Base-by-base conservation (phyloP, 2,113 vertebrate species). In the sheep (Ovis aries) region DNA sequence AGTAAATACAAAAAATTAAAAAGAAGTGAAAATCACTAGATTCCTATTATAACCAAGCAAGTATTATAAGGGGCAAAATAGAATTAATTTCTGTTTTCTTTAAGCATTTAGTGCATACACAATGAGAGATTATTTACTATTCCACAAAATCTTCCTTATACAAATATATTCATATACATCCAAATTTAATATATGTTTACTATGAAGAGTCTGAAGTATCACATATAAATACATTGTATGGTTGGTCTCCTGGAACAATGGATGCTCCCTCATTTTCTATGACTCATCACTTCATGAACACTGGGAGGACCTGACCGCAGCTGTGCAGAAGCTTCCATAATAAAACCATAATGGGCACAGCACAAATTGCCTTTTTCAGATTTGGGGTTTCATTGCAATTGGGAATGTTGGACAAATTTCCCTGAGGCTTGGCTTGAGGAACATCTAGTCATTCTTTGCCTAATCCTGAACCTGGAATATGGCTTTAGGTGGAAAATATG, bases 371-470 rank as follows among this genome's bases (percentile, higher is more conserved):
- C 94, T 55, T 93, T 97, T 97, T 96, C 94, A 96, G 86, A 93
- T 97, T 97, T 97, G 59, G 64, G 82, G 82, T 98, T 98, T 97
- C 57, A 3, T 45, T 89, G 93, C 95, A 96, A 93, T 94, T 95
- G 89, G 48, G 80, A 94, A 95, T 82, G 78, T 92, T 97, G 96
- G 97, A 91, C 1, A 50, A 21, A 57, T 81, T 98, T 97, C 71
- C 89, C 81, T 97, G 97, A 98, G 97, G 97, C 91, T 98, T 98
- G 97, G 98, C 95, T 88, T 84, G 83, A 95, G 82, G 60, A 85
- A 33, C 19, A 88, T 43, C 60, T 9, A 89, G 48, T 71, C 52
- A 29, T 4, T 93, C 29, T 95, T 90, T 82, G 94, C 91, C 95
- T 71, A 77, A 21, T 87, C 53, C 53, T 27, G 48, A 87, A 62